phyloP scores from a whole-genome alignment of 2,888 invertebrate species.

The Nebria salina region DNA sequence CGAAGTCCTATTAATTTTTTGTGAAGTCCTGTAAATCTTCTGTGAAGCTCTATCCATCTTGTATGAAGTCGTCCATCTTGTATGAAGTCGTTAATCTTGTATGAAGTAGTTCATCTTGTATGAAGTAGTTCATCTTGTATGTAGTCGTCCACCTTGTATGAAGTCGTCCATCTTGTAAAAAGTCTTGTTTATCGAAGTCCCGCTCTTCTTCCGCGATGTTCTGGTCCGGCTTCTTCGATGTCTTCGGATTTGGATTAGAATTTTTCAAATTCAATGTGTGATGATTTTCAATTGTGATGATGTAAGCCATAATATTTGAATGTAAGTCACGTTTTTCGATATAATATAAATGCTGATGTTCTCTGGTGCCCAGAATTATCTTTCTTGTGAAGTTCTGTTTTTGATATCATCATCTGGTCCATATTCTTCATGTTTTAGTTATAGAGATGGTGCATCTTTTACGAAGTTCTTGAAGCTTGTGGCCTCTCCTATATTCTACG shows the following conservation, averaged over 20 bases:
- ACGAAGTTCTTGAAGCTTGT: background rate
- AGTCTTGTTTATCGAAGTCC: no score
- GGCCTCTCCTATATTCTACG: background rate
- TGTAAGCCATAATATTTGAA: background rate
- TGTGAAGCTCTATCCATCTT: background rate
- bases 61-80: no score
- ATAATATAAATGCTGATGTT: no score
- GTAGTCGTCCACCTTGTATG: no score
- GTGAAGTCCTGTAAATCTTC: background rate
- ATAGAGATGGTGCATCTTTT: background rate
- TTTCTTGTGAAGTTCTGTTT: slow-evolving; percentile 16
- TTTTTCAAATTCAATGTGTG: background rate
- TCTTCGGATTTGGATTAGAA: background rate
- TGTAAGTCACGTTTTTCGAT: background rate
- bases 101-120: no score
- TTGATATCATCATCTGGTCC: background rate
- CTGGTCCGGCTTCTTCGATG: slow-evolving; percentile 23
- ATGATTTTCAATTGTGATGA: no score
- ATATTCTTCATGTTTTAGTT: background rate
- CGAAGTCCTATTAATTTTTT: background rate
- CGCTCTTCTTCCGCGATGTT: slow-evolving; percentile 23
- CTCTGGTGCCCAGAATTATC: slow-evolving; percentile 7
- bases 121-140: no score
- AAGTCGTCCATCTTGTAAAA: no score
- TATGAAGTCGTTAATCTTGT: no score